Conservation (phyloP, 2,888 invertebrate species). For the Cabera pusaria region DNA sequence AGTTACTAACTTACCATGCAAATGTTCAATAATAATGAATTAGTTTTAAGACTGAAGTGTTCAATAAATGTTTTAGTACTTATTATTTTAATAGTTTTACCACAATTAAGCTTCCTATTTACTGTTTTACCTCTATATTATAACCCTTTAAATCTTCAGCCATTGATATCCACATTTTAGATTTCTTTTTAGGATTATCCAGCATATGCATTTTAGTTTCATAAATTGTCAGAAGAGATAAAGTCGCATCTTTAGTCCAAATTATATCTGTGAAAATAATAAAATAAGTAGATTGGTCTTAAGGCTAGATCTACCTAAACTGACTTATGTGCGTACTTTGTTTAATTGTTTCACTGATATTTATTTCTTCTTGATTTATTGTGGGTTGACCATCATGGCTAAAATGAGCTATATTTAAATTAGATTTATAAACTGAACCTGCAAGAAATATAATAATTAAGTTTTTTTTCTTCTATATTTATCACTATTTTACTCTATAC, state of each 20-base stretch:
- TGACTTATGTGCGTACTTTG: constrained; percentile 45
- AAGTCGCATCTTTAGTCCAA: constrained; percentile 62
- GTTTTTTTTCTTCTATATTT: too few species aligned
- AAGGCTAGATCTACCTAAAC: too few species aligned
- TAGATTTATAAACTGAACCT: constrained; percentile 52
- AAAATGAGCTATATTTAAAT: constrained; percentile 46
- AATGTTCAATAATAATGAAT: too few species aligned
- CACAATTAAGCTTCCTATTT: too few species aligned
- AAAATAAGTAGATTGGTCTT: too few species aligned
- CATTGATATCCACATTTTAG: constrained; percentile 65
- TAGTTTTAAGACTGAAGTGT: too few species aligned
- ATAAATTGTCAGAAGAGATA: constrained; percentile 59
- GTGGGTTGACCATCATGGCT: constrained; percentile 42
- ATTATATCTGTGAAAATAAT: constrained; percentile 49
- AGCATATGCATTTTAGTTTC: constrained; percentile 63
- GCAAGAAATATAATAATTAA: constrained; percentile 25
- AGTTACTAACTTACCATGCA: too few species aligned
- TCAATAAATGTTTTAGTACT: too few species aligned
- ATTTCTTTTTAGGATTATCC: constrained; percentile 67
- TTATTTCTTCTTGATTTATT: constrained; percentile 38
- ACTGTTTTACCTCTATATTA: constrained; percentile 49
- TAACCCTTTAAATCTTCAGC: constrained; percentile 60
- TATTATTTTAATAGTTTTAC: too few species aligned
- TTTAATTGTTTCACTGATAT: constrained; percentile 52
- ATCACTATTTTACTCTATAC: too few species aligned